Evolutionary conservation across 1,140 invertebrate genomes (phyloP).

Genomic region (Belonocnema kinseyi): DNA sequence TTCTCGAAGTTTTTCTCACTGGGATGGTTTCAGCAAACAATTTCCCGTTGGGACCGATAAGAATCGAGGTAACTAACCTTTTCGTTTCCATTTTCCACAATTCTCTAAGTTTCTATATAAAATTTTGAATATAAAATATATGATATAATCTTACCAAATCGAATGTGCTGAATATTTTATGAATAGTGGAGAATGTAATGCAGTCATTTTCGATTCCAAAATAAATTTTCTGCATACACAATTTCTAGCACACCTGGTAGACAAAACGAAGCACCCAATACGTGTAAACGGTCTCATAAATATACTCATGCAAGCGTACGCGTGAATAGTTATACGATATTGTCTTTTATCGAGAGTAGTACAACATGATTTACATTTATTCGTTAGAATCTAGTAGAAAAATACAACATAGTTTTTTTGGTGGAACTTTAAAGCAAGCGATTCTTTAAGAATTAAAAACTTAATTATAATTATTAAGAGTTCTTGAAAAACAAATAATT

Average conservation of each 20-base stretch:
- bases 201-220: background rate
- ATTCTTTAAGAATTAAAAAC: no score
- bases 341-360: constrained; percentile 13
- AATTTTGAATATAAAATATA: background rate
- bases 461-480: no score
- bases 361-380: background rate
- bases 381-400: background rate
- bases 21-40: background rate
- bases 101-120: background rate
- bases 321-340: constrained; percentile 1
- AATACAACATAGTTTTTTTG: background rate
- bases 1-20: background rate
- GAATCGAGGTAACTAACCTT: background rate
- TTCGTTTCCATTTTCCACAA: background rate
- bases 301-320: constrained; percentile 16
- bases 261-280: background rate
- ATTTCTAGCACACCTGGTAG: background rate
- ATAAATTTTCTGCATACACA: constrained; percentile 1
- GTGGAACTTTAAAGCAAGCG: no score
- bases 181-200: background rate
- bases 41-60: background rate
- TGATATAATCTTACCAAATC: background rate
- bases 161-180: background rate
- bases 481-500: no score
- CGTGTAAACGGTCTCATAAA: constrained; percentile 23